phyloP scores from a whole-genome alignment of 2,888 invertebrate species.

The Pheosia gnoma region DNA sequence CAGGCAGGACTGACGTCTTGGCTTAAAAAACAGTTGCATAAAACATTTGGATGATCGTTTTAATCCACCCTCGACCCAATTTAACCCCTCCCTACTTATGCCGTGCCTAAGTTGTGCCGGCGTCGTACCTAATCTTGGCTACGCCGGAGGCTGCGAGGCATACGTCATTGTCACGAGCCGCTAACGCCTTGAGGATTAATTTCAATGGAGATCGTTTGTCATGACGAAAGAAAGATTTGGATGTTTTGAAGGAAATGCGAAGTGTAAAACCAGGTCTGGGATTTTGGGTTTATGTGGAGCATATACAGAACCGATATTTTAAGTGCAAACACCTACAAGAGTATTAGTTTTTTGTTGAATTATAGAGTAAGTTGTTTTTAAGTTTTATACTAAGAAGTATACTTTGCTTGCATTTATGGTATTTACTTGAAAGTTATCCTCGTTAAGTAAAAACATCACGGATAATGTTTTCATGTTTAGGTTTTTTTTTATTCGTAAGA shows the following conservation, averaged over 20 bases:
- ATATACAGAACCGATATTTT: too few relatives aligned
- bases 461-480: too few relatives aligned
- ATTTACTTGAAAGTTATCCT: too few relatives aligned
- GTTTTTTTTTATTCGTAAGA: too few relatives aligned
- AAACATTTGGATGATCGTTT: neutral
- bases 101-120: constrained; percentile 38
- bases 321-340: too few relatives aligned
- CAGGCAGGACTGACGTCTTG: too few relatives aligned
- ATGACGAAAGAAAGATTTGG: constrained; percentile 18
- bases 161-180: constrained; percentile 53
- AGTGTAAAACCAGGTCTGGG: neutral
- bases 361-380: too few relatives aligned
- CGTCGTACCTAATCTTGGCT: constrained; percentile 36
- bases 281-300: too few relatives aligned
- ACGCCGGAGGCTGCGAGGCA: constrained; percentile 37
- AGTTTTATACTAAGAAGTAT: too few relatives aligned
- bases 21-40: neutral
- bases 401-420: too few relatives aligned
- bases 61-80: neutral
- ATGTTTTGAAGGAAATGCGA: neutral
- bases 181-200: constrained; percentile 45
- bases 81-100: neutral
- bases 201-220: constrained; percentile 43
- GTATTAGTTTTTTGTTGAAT: too few relatives aligned
- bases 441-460: too few relatives aligned